Conservation (phyloP, 2,113 vertebrate genomes). For the Onychostoma macrolepis region DNA sequence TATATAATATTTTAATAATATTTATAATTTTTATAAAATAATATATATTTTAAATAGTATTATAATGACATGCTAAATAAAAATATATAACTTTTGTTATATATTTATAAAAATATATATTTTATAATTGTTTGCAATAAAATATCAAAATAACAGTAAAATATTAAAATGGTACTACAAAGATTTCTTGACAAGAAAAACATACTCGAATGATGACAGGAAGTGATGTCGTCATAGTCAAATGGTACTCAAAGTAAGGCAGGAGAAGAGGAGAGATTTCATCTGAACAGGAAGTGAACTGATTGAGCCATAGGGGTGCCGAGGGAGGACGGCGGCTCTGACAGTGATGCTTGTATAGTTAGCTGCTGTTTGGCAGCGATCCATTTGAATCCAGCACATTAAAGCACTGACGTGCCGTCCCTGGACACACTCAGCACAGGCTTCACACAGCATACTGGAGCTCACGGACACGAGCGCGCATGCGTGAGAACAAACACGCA, state of each 20-base stretch:
- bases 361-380: conserved; percentile 15
- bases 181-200: not conserved
- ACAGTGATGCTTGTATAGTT: conserved; percentile 15
- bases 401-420: not conserved
- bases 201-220: not conserved
- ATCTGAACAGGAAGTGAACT: not conserved
- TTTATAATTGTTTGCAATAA: no score
- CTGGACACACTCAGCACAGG: not conserved
- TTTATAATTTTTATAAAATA: no score
- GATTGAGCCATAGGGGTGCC: not conserved
- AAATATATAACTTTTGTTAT: no score
- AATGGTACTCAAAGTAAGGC: not conserved
- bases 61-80: no score
- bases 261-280: not conserved
- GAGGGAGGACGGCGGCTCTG: not conserved
- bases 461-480: not conserved
- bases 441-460: not conserved
- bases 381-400: not conserved
- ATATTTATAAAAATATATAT: not conserved
- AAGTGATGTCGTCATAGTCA: not conserved
- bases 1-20: no score
- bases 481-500: not conserved
- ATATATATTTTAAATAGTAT: no score
- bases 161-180: not conserved
- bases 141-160: no score